Conservation (phyloP, 2,113 vertebrate genomes). For the Taxidea taxus region DNA sequence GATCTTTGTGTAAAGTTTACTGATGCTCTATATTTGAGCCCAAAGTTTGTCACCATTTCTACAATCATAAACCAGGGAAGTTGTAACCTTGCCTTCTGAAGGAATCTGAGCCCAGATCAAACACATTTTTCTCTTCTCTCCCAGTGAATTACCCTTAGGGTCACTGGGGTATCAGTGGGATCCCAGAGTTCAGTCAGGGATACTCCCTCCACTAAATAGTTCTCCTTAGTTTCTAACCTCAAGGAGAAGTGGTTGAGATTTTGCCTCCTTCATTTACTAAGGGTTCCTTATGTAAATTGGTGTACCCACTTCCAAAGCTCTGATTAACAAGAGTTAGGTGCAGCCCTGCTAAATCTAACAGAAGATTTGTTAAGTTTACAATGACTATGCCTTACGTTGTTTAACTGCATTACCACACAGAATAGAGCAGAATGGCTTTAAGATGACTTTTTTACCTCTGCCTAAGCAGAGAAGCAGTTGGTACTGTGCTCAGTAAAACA, state of each 20-base stretch:
- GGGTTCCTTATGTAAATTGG: background rate
- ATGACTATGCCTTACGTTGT: conserved; percentile 23
- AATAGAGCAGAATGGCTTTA: conserved; percentile 14
- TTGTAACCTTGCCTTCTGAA: background rate
- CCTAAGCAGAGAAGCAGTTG: conserved; percentile 65
- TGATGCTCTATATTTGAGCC: background rate
- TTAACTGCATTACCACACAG: background rate
- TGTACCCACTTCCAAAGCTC: background rate
- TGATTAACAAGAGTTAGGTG: conserved; percentile 41
- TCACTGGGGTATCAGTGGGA: background rate
- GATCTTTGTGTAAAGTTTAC: background rate
- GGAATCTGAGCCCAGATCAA: background rate
- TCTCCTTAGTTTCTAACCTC: conserved; percentile 6
- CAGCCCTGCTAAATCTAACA: conserved; percentile 16
- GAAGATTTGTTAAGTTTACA: conserved; percentile 23
- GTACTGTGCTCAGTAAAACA: conserved; percentile 59
- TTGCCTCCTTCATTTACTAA: background rate
- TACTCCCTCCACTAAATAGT: background rate
- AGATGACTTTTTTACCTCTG: conserved; percentile 59
- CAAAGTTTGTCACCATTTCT: background rate
- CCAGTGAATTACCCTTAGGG: background rate
- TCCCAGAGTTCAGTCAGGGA: background rate
- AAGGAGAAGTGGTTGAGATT: background rate
- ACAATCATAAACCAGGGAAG: background rate
- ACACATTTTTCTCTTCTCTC: background rate